Percentiles rank a stretch among this genome's conserved stretches.
These are phyloP conservation scores for Zosterops japonicus DNA, from an alignment of 2,113 vertebrate genomes.

Conservation along the genomic window DNA sequence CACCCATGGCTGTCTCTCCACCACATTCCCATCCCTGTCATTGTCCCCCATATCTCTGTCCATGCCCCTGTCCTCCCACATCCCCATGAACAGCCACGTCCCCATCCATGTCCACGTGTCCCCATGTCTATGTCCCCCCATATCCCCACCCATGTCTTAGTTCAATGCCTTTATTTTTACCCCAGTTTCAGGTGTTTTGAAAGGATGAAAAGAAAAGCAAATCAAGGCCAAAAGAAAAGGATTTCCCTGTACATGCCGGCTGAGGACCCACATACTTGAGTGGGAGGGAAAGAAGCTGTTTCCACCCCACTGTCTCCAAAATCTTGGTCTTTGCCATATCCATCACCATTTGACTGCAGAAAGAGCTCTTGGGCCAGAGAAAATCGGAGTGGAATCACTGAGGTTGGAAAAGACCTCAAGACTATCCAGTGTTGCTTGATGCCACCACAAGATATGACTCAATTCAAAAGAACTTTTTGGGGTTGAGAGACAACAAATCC, in stretches of 20 bases:
- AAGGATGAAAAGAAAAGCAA: background rate
- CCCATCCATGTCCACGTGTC: too few species aligned
- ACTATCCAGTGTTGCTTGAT: too few species aligned
- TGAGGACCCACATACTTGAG: too few species aligned
- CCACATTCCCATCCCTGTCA: too few species aligned
- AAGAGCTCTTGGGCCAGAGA: accelerated
- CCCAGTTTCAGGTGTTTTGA: background rate
- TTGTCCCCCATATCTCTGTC: too few species aligned
- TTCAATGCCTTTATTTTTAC: background rate
- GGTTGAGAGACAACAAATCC: too few species aligned
- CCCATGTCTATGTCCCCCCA: background rate
- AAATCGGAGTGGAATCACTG: background rate
- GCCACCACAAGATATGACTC: too few species aligned
- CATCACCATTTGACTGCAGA: background rate
- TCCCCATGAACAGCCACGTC: too few species aligned
- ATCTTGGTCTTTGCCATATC: background rate
- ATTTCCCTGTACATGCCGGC: background rate
- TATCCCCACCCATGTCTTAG: background rate
- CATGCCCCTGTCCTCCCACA: too few species aligned
- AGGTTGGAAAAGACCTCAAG: background rate
- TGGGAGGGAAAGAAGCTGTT: background rate
- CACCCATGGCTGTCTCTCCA: too few species aligned
- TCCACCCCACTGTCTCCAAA: background rate
- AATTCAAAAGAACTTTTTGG: too few species aligned
- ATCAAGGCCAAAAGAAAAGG: background rate